Evolutionary conservation across 35 echinoderm and acorn worm genomes (phyloP), one percentile per base, ranked within the genome.

Genomic region (Chiridota heheva): DNA sequence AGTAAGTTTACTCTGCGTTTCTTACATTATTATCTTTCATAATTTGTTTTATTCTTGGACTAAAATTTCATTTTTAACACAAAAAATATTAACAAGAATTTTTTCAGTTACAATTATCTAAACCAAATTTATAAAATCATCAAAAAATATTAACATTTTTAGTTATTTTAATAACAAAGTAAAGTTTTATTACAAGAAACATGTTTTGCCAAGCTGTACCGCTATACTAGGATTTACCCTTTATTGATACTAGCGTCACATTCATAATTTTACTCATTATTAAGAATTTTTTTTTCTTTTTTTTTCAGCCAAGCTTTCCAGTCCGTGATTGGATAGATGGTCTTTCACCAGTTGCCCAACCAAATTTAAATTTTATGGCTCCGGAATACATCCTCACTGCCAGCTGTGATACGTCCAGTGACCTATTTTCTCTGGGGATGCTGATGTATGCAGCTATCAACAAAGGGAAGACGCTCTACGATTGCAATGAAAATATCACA

Each of bases 371-470:
- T 48, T 98, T 75, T 62, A 47, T 98, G 55, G 95, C 95, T 35
- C 95, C 95, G 41, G 95, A 98, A 67, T 92, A 98, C 49, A 39
- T 88, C 22, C 75, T 98, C 36, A 98, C 95, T 0, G 57, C 89
- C 41, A 92, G 85, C 36, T 98, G 95, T 70, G 95, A 98, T 71
- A 98, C 95, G 3, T 72, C 95, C 24, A 98, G 95, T 70, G 95
- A 98, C 60, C 75, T 98, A 30, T 98, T 91, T 76, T 92, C 89
- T 0, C 69, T 98, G 22, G 95, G 89, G 0, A 91, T 98, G 84
- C 72, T 98, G 18, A 98, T 91, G 81, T 98, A 98, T 44, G 46
- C 95, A 7, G 80, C 79, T 4, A 60, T 91, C 28, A 98, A 98
- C 62, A 55, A 36, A 42, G 95, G 95, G 10, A 98, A 89, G 63